phyloP scores from a whole-genome alignment of 1,140 invertebrate genomes.

The Cydia fagiglandana region DNA sequence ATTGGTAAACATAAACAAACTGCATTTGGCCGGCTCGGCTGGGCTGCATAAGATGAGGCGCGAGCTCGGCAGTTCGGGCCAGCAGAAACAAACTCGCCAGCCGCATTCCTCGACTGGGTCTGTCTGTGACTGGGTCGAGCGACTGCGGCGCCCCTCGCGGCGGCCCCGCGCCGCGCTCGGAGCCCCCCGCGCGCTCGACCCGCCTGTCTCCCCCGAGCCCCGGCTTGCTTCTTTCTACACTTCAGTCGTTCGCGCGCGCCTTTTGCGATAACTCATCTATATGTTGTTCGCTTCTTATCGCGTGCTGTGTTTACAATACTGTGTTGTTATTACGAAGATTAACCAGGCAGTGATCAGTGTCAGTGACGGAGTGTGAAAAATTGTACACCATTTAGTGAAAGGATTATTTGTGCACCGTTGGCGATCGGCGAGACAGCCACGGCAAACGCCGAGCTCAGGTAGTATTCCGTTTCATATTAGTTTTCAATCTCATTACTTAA shows the following conservation, averaged over 20 bases:
- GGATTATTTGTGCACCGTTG: constrained; percentile 46
- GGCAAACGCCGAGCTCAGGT: constrained; percentile 73
- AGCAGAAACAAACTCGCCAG: constrained; percentile 55
- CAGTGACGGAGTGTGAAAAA: constrained; percentile 50
- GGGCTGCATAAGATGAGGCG: background rate
- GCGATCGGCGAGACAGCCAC: constrained; percentile 62
- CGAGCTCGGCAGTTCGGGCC: background rate
- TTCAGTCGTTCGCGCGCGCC: constrained; percentile 73
- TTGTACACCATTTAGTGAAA: constrained; percentile 35
- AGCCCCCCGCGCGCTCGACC: constrained; percentile 39
- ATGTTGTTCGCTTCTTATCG: constrained; percentile 54
- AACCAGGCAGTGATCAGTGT: constrained; percentile 59
- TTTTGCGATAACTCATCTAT: constrained; percentile 53
- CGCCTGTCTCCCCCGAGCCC: constrained; percentile 33
- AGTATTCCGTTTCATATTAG: constrained; percentile 60
- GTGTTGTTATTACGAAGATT: constrained; percentile 63
- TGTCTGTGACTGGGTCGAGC: constrained; percentile 37
- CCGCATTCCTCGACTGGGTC: constrained; percentile 75
- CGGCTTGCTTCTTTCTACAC: constrained; percentile 32
- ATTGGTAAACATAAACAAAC: no score
- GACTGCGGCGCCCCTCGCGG: constrained; percentile 49
- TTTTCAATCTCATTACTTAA: constrained; percentile 72
- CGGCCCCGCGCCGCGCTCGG: constrained; percentile 54
- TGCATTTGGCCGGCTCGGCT: background rate
- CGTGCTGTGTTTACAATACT: constrained; percentile 71